A percentile compares a stretch with the other conserved stretches of the same genome.
phyloP scores from a whole-genome alignment of 2,888 invertebrate species.

The Pelosia muscerda region DNA sequence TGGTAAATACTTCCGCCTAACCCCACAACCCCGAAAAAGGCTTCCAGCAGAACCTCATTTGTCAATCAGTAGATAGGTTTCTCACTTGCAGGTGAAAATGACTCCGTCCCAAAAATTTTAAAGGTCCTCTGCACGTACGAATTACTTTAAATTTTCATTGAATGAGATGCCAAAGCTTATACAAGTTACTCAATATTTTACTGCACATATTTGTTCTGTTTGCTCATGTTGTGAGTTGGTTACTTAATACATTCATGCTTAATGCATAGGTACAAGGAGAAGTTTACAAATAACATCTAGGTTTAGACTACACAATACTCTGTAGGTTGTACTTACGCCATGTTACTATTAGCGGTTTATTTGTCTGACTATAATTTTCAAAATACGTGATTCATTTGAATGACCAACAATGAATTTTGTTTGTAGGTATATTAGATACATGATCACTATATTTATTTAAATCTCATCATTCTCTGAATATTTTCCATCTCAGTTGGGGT shows the following conservation, averaged over 20 bases:
- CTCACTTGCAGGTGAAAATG: background rate
- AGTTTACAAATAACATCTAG: slow-evolving; percentile 3
- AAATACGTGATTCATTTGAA: background rate
- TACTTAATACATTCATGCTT: background rate
- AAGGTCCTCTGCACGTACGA: background rate
- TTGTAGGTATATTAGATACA: background rate
- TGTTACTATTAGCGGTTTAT: background rate
- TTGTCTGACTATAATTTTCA: background rate
- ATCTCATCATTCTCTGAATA: no score
- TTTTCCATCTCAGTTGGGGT: no score
- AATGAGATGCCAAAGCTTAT: background rate
- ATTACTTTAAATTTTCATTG: background rate
- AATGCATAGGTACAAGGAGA: background rate
- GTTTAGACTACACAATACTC: background rate
- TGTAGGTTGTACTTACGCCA: background rate
- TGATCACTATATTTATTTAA: no score
- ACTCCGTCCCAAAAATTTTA: background rate
- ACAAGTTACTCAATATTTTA: background rate
- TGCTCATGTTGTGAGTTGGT: background rate
- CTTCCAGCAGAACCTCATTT: no score
- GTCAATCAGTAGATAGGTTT: background rate
- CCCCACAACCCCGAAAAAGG: background rate
- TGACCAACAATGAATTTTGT: background rate
- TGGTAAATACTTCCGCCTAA: no score
- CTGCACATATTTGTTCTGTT: background rate